Base-by-base conservation (phyloP, 2,888 invertebrate genomes). In the Subacronicta megacephala region DNA sequence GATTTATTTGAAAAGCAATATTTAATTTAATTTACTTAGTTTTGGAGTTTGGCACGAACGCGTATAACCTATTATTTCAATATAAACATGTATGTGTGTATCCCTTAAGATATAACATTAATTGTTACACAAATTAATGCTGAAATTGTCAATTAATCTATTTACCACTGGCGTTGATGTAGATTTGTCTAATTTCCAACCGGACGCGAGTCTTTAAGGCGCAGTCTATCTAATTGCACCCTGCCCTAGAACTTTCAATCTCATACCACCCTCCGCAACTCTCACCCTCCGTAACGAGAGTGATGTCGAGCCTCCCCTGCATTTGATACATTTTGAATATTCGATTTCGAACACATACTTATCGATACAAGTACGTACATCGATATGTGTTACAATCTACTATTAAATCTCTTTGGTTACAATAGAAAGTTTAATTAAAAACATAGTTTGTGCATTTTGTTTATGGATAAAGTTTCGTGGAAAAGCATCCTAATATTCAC, bases 181-280 rank as follows among this genome's bases (percentile, higher is more conserved):
- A 56, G 17, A 58, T 75, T 78, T 75, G 59, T 72, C 67, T 81
- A 79, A 80, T 81, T 79, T 51, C 46, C 17, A 47, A 75, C 60
- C 72, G 78, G 81, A 76, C 68, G 73, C 67, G 63, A 69, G 53
- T 66, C 72, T 78, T 69, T 72, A 56, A 71, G 33, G 53, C 31
- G 65, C 75, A 69, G 75, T 78, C 71, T 74, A 75, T 83, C 72
- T 83, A 81, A 84, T 86, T 83, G 80, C 74, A 69, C 67, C 66
- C 75, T 78, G 78, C 68, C 80, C 83, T 81, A 81, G 81, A 82
- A 84, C 83, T 81, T 83, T 81, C 78, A 77, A 75, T 78, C 78
- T 81, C 75, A 75, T 62, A 59, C 62, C 62, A 26, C 71, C 73
- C 64, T 62, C 57, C 52, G 23, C 50, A 42, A 51, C 20, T 33